These are phyloP conservation scores for Vannuccia rotundouncinata DNA, from an alignment of 2,888 invertebrate species.

Conservation along the genomic window DNA sequence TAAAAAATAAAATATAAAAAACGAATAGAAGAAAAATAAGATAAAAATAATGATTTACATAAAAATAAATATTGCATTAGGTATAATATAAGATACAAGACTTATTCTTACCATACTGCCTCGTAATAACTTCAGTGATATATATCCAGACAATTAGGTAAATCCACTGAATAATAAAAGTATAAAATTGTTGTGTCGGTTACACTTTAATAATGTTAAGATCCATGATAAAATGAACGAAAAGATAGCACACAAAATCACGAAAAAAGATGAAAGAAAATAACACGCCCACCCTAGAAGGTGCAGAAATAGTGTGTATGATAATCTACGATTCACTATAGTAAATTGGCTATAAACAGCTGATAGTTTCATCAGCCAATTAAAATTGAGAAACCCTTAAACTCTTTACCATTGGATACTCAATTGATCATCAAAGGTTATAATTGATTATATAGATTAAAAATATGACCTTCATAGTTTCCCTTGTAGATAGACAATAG, in stretches of 20 bases:
- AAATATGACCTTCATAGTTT: no score
- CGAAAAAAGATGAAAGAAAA: not conserved
- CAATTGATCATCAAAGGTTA: not conserved
- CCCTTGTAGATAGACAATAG: no score
- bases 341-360: slow-evolving; percentile 6
- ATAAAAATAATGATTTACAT: no score
- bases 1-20: no score
- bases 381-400: not conserved
- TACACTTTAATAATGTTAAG: not conserved
- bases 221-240: not conserved
- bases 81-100: no score
- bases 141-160: not conserved
- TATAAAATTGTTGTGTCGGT: not conserved
- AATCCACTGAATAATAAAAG: not conserved
- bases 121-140: no score
- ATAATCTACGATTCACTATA: not conserved
- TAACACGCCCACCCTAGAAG: no score
- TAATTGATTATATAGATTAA: no score
- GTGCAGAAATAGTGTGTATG: no score
- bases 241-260: not conserved
- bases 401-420: not conserved
- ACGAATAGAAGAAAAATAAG: no score
- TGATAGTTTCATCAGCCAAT: not conserved
- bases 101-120: no score
- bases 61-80: no score